Evolutionary conservation across 2,113 vertebrate genomes (phyloP).

Genomic region (Lepisosteus oculatus): DNA sequence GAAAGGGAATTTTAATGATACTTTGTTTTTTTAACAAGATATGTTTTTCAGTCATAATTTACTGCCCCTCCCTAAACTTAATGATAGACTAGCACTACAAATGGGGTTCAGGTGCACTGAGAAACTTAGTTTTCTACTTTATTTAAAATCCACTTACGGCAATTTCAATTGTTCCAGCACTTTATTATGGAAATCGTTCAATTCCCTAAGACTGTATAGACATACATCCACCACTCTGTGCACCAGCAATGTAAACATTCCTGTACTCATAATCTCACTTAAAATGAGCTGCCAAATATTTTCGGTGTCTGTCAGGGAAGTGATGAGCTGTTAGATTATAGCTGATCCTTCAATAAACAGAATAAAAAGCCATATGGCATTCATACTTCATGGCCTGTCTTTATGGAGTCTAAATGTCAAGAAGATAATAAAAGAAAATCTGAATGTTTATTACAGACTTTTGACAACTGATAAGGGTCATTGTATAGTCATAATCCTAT

Average conservation of each 20-base stretch:
- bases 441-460: neutral
- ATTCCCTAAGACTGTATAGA: neutral
- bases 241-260: constrained; percentile 18
- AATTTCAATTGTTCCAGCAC: too few relatives aligned
- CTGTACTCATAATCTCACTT: neutral
- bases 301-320: constrained; percentile 46
- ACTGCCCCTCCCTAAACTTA: too few relatives aligned
- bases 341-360: constrained; percentile 62
- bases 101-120: too few relatives aligned
- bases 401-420: neutral
- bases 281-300: constrained; percentile 11
- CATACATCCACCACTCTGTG: constrained; percentile 4
- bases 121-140: too few relatives aligned
- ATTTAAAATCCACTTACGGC: too few relatives aligned
- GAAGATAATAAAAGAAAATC: neutral
- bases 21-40: too few relatives aligned
- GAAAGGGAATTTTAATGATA: too few relatives aligned
- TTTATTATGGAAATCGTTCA: neutral
- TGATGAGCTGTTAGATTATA: constrained; percentile 57
- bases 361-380: constrained; percentile 22
- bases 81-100: too few relatives aligned
- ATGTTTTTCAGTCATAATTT: too few relatives aligned
- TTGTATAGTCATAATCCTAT: too few relatives aligned
- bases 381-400: neutral
- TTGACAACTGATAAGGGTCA: neutral